Conservation (phyloP, 2,113 vertebrate genomes). For the Tragelaphus imberbis region DNA sequence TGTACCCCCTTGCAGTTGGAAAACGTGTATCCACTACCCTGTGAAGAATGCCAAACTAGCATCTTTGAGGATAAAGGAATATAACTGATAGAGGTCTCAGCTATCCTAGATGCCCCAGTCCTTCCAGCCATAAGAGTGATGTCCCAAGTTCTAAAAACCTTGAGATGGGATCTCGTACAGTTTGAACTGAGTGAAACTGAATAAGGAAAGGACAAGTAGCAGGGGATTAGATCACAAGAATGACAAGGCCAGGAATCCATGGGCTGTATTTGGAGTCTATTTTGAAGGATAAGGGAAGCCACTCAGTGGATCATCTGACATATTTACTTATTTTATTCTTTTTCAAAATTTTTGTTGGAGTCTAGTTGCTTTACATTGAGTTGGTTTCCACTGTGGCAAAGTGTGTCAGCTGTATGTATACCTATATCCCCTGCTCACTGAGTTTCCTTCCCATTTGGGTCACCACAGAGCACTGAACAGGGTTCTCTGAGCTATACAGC, state of each 20-base stretch:
- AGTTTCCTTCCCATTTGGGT: neutral
- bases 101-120: neutral
- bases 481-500: neutral
- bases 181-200: neutral
- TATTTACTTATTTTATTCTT: neutral
- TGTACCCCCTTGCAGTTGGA: neutral
- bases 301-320: neutral
- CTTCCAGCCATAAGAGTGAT: neutral
- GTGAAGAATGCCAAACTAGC: neutral
- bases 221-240: neutral
- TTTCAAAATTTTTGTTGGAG: neutral
- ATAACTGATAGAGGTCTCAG: neutral
- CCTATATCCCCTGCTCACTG: neutral
- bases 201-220: neutral
- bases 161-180: neutral
- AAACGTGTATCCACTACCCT: neutral
- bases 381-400: neutral
- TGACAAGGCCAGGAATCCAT: rapidly evolving
- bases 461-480: neutral
- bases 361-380: neutral
- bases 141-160: neutral
- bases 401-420: neutral
- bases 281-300: neutral
- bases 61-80: neutral
- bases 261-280: rapidly evolving